A percentile compares a stretch with the other conserved stretches of the same genome.
Conservation (phyloP, 2,888 invertebrate genomes). For the Callyntrura sp. region DNA sequence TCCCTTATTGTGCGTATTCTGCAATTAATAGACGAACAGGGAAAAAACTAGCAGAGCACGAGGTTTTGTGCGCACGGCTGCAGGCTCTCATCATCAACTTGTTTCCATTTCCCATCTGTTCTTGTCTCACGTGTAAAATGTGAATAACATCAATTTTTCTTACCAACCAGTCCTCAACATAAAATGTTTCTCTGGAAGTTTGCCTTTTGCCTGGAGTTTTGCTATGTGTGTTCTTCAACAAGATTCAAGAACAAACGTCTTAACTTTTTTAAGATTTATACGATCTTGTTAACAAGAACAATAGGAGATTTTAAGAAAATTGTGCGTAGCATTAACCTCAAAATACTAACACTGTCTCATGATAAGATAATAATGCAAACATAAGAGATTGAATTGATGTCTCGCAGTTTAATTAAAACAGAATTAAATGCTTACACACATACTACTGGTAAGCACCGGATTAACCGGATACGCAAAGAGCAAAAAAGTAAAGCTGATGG, state of each 20-base stretch:
- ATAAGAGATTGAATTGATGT: too few relatives aligned
- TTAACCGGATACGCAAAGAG: too few relatives aligned
- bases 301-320: not conserved
- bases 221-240: too few relatives aligned
- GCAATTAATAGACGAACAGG: not conserved
- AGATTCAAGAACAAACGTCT: not conserved
- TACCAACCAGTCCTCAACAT: too few relatives aligned
- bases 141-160: not conserved
- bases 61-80: not conserved
- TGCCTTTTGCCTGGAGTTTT: not conserved
- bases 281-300: not conserved
- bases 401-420: too few relatives aligned
- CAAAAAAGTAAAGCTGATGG: too few relatives aligned
- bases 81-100: not conserved
- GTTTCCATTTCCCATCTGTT: slow-evolving; percentile 3
- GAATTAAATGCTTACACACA: too few relatives aligned
- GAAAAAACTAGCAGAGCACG: not conserved
- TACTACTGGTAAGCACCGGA: too few relatives aligned
- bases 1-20: not conserved
- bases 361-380: too few relatives aligned
- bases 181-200: not conserved
- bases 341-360: not conserved
- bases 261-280: not conserved
- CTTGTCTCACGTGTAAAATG: not conserved
- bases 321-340: not conserved